Percentiles rank a stretch among this genome's conserved stretches.
phyloP scores from a whole-genome alignment of 2,113 vertebrate genomes.

The Stegostoma tigrinum region DNA sequence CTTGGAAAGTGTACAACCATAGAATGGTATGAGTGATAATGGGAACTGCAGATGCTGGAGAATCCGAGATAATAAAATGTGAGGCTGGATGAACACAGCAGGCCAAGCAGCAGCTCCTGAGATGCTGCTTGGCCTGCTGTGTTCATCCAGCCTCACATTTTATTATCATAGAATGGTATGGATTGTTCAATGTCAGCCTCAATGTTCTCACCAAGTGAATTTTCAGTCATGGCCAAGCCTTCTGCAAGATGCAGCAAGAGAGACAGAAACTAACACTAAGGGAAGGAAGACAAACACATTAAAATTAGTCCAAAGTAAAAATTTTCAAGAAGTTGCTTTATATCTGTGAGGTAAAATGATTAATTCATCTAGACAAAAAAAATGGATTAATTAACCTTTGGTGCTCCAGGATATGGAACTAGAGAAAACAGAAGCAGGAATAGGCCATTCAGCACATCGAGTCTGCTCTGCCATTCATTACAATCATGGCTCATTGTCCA shows the following conservation, averaged over 20 bases:
- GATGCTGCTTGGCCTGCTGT: too few species aligned
- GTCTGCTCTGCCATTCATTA: too few species aligned
- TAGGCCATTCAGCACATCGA: too few species aligned
- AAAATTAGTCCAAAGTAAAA: neutral
- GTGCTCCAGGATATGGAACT: neutral
- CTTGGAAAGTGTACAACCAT: neutral
- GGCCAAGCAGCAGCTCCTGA: too few species aligned
- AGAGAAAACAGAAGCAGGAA: too few species aligned
- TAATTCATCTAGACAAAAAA: neutral
- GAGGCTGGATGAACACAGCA: too few species aligned
- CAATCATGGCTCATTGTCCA: too few species aligned
- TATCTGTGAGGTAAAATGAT: neutral
- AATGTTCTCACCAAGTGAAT: neutral
- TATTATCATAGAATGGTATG: neutral
- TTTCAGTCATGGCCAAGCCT: neutral
- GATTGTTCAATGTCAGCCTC: neutral
- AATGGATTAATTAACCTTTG: neutral
- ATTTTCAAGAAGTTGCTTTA: neutral
- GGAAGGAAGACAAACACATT: neutral
- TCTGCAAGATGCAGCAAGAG: neutral
- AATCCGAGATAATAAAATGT: too few species aligned
- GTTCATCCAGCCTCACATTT: too few species aligned
- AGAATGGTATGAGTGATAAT: neutral
- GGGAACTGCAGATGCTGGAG: too few species aligned
- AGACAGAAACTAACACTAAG: neutral